Base-by-base conservation (phyloP, 2,797 vertebrate species). In the Micromesistius poutassou region DNA sequence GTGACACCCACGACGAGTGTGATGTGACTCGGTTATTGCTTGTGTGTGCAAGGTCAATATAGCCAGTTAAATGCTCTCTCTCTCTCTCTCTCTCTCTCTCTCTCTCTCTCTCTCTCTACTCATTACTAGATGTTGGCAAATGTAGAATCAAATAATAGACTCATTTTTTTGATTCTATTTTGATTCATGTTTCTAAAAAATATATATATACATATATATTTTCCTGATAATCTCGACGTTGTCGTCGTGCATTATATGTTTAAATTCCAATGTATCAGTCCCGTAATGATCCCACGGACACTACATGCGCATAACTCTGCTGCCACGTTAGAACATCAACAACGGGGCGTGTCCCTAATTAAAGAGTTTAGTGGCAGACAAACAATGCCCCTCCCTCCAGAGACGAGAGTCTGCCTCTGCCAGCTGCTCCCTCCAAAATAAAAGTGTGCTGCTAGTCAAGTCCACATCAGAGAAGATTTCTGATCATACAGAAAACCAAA, bases 351-450 rank as follows among this genome's bases (percentile, higher is more conserved):
- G 85, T 76, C 87, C 10, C 78, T 30, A 68, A 82, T 76, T 76
- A 62, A 83, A 85, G 30, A 87, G 82, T 86, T 89, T 89, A 89
- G 90, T 90, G 88, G 91, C 88, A 89, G 86, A 84, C 81, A 84
- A 87, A 87, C 78, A 86, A 73, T 71, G 72, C 74, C 86, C 85
- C 83, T 89, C 87, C 87, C 85, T 85, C 74, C 73, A 80, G 72
- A 79, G 79, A 10, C 79, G 85, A 90, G 83, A 82, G 31, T 73
- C 75, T 2, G 62, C 30, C 75, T 13, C 66, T 71, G 79, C 79
- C 88, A 88, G 87, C 88, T 91, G 88, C 86, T 74, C 71, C 28
- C 72, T 75, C 74, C 66, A 38, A 35, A 77, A 62, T 62, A 25
- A 62, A 62, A 25, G 55, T 9, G 55, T 62, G 55, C 55, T 25